A percentile compares a stretch with the other conserved stretches of the same genome.
These are phyloP conservation scores for Calidris pugnax DNA, from an alignment of 2,113 vertebrate species.

Conservation along the genomic window DNA sequence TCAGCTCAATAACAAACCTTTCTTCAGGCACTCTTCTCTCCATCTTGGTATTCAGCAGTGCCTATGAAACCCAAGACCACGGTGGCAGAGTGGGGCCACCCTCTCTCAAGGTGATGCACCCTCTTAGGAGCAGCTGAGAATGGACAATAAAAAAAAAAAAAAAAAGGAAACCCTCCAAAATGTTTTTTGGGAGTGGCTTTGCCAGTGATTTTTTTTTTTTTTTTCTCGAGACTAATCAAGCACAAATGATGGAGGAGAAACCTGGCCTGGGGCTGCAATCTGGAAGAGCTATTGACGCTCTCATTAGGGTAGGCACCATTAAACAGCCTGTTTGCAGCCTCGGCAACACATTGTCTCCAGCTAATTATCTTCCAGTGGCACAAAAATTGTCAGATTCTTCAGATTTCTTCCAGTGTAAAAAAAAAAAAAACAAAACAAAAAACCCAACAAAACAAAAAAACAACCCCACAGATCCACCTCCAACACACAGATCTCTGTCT, in stretches of 20 bases:
- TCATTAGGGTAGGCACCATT: constrained; percentile 66
- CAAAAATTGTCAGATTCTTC: constrained; percentile 40
- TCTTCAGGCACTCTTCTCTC: neutral
- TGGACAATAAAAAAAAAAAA: neutral
- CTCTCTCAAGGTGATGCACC: neutral
- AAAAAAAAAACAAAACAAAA: neutral
- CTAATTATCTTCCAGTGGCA: constrained; percentile 70
- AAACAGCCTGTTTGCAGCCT: constrained; percentile 47
- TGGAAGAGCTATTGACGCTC: constrained; percentile 48
- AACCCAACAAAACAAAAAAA: neutral
- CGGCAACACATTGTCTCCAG: constrained; percentile 37
- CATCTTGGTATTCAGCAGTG: neutral
- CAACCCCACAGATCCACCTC: neutral
- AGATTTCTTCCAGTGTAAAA: constrained; percentile 4
- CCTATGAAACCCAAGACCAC: neutral
- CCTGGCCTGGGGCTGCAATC: constrained; percentile 30
- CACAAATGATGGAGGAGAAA: constrained; percentile 62
- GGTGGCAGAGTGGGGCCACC: fast-evolving
- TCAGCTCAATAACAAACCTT: neutral
- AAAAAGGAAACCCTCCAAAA: neutral
- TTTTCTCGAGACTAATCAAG: constrained; percentile 58
- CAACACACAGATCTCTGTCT: neutral
- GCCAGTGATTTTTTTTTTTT: neutral
- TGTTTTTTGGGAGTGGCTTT: neutral
- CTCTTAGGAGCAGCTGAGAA: neutral